Percentiles rank a stretch among this genome's conserved stretches.
Evolutionary conservation across 37 sponge, comb jelly and placozoan species (phyloP).

Genomic region (Bolinopsis microptera): DNA sequence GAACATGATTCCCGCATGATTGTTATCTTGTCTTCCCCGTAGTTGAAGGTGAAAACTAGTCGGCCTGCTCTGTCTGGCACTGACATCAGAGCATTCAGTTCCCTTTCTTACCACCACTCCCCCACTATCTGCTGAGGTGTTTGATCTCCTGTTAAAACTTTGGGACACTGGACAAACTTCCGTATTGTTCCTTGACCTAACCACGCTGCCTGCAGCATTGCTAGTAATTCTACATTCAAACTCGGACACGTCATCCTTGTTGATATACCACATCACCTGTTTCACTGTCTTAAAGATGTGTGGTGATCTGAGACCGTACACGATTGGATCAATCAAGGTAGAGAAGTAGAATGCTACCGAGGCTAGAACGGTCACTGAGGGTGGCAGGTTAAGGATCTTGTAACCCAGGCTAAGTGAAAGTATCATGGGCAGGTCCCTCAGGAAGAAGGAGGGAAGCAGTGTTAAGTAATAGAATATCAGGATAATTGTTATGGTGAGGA

Average conservation of each 20-base stretch:
- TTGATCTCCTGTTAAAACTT: not conserved
- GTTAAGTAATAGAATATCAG: conserved; percentile 16
- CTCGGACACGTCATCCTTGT: not conserved
- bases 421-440: not conserved
- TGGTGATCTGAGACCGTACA: not conserved
- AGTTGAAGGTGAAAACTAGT: not conserved
- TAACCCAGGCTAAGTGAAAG: not conserved
- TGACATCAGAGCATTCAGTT: no score
- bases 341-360: conserved; percentile 18
- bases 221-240: not conserved
- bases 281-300: conserved; percentile 16
- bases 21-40: not conserved
- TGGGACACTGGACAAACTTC: not conserved
- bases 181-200: not conserved
- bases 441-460: not conserved
- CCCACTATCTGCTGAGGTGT: not conserved
- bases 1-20: not conserved
- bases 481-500: conserved; percentile 4
- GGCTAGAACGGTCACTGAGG: not conserved
- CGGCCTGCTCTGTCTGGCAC: no score
- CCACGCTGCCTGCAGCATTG: not conserved
- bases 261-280: not conserved
- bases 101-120: not conserved
- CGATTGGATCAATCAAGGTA: conserved; percentile 6
- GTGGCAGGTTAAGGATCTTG: not conserved